Evolutionary conservation across 2,888 invertebrate genomes (phyloP).

Genomic region (Drosophila buzzatii): DNA sequence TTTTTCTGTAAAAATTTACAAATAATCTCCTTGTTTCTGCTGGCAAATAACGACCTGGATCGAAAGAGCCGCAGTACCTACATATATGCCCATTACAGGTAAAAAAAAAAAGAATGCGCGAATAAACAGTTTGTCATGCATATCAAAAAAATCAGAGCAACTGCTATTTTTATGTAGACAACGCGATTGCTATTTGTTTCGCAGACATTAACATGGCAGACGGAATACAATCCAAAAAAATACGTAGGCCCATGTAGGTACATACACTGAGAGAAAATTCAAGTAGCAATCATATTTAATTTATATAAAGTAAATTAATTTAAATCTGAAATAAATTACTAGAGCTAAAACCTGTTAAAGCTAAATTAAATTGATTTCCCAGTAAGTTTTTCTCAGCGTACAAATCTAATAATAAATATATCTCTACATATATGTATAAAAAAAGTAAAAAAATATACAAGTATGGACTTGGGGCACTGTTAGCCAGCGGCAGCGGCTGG

Average conservation of each 20-base stretch:
- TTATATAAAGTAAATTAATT: neutral
- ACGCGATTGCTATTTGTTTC: constrained; percentile 34
- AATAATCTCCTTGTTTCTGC: neutral
- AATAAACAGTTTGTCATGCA: constrained; percentile 65
- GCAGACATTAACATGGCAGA: constrained; percentile 37
- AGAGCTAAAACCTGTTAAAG: neutral
- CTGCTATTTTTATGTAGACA: constrained; percentile 45
- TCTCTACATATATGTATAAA: neutral
- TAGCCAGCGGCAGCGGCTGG: constrained; percentile 12
- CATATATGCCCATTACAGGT: constrained; percentile 14
- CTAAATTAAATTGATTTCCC: neutral
- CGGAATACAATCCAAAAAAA: constrained; percentile 43
- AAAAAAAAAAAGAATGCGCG: constrained; percentile 12
- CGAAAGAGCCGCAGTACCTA: neutral
- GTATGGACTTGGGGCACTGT: constrained; percentile 31
- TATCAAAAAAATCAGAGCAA: constrained; percentile 62
- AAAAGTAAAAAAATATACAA: constrained; percentile 37
- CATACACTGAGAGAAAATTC: constrained; percentile 5
- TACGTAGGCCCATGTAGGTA: constrained; percentile 37
- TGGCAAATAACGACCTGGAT: constrained; percentile 2
- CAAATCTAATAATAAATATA: constrained; percentile 36
- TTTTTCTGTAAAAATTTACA: neutral
- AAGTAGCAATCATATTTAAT: neutral
- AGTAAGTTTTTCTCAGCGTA: constrained; percentile 3
- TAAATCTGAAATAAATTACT: neutral